A percentile compares a stretch with the other conserved stretches of the same genome.
Evolutionary conservation across 2,797 vertebrate genomes (phyloP).

Genomic region (Hypotaenidia okinawae): DNA sequence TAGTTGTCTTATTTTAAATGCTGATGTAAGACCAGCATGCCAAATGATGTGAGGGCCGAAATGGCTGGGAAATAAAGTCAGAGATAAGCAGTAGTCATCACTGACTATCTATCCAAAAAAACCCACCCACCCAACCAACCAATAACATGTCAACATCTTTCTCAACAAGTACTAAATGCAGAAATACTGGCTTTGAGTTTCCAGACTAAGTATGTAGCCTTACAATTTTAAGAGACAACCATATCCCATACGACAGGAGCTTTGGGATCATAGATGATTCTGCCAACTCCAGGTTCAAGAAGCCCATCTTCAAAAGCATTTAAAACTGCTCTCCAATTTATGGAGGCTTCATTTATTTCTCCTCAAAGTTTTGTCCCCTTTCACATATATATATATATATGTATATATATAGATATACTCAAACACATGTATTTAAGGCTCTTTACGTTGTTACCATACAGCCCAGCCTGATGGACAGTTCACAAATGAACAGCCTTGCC

Average conservation of each 20-base stretch:
- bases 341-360: not conserved
- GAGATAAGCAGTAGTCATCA: not conserved
- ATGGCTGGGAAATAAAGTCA: slow-evolving; percentile 4
- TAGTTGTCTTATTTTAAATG: not conserved
- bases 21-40: not conserved
- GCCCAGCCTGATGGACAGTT: not conserved
- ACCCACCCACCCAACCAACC: not conserved
- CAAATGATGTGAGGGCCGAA: not conserved
- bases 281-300: slow-evolving; percentile 52
- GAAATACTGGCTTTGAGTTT: not conserved
- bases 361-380: not conserved
- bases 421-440: not conserved
- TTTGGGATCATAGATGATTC: slow-evolving; percentile 59
- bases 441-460: accelerated
- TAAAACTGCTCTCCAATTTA: not conserved
- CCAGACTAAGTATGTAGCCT: not conserved
- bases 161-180: not conserved
- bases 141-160: not conserved
- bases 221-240: not conserved
- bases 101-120: not conserved
- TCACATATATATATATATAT: accelerated
- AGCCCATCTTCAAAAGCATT: not conserved
- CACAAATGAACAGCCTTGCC: not conserved
- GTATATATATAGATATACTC: accelerated
- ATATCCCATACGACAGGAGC: not conserved